Evolutionary conservation across 2,113 vertebrate genomes (phyloP).

Genomic region (Ctenodactylus gundi): DNA sequence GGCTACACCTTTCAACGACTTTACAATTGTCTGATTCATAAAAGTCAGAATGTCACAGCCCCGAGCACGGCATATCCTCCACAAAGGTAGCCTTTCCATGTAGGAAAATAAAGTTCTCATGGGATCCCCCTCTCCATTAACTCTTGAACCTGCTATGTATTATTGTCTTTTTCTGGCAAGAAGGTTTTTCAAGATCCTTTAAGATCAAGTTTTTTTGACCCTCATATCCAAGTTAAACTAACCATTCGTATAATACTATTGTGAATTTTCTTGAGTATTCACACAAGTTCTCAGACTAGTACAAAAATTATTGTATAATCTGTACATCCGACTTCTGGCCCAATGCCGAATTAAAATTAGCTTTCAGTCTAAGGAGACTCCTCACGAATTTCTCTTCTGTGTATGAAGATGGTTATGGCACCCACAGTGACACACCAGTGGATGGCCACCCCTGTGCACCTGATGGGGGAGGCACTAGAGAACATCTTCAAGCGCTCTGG

Average conservation of each 20-base stretch:
- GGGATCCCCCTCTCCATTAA: neutral
- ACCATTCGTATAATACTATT: slow-evolving; percentile 22
- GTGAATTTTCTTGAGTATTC: slow-evolving; percentile 36
- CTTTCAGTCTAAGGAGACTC: slow-evolving; percentile 52
- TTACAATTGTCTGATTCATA: slow-evolving; percentile 42
- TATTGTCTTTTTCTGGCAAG: neutral
- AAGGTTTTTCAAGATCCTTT: slow-evolving; percentile 19
- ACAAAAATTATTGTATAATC: slow-evolving; percentile 47
- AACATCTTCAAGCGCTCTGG: neutral
- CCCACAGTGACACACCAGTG: slow-evolving; percentile 64
- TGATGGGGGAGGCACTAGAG: slow-evolving; percentile 44
- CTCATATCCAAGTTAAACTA: slow-evolving; percentile 57
- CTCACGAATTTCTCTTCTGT: slow-evolving; percentile 51
- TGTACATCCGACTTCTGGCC: slow-evolving; percentile 72
- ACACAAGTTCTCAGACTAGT: slow-evolving; percentile 49
- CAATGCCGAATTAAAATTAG: slow-evolving; percentile 73
- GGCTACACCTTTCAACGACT: neutral
- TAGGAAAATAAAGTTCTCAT: neutral
- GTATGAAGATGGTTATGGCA: slow-evolving; percentile 66
- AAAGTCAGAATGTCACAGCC: neutral
- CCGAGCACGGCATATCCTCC: neutral
- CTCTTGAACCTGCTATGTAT: neutral
- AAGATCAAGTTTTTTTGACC: neutral
- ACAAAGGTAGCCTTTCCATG: slow-evolving; percentile 48
- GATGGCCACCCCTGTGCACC: slow-evolving; percentile 66